Evolutionary conservation across 2,113 vertebrate genomes (phyloP).

Genomic region (Erinaceus europaeus): DNA sequence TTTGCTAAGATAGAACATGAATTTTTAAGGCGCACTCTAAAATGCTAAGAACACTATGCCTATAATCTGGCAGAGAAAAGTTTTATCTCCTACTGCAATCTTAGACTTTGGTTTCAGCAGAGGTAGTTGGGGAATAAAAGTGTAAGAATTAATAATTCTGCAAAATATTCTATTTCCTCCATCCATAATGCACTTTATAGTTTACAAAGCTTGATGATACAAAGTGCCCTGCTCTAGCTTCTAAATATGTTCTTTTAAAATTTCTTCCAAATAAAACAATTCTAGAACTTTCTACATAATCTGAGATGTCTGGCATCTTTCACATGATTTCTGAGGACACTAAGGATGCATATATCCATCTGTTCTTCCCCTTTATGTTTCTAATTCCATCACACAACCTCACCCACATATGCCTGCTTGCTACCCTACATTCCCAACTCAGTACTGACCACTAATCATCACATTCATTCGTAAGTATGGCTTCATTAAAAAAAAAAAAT

Average conservation of each 20-base stretch:
- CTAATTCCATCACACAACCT: neutral
- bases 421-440: too few species aligned
- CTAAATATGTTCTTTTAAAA: neutral
- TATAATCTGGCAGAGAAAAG: neutral
- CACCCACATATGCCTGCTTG: neutral
- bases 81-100: neutral
- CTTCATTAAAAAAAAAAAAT: too few species aligned
- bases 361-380: neutral
- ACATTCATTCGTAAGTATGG: too few species aligned
- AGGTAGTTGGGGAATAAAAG: neutral
- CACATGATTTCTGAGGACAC: neutral
- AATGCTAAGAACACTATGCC: neutral
- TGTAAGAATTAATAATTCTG: neutral
- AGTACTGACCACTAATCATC: fast-evolving
- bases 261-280: neutral
- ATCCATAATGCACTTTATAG: neutral
- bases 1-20: neutral
- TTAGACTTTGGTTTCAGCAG: neutral
- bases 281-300: neutral
- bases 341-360: neutral
- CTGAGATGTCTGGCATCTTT: neutral
- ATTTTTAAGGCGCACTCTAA: neutral
- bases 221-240: neutral
- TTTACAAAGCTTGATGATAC: neutral
- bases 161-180: neutral